Conservation (phyloP, 2,888 invertebrate species). For the Melolontha melolontha region DNA sequence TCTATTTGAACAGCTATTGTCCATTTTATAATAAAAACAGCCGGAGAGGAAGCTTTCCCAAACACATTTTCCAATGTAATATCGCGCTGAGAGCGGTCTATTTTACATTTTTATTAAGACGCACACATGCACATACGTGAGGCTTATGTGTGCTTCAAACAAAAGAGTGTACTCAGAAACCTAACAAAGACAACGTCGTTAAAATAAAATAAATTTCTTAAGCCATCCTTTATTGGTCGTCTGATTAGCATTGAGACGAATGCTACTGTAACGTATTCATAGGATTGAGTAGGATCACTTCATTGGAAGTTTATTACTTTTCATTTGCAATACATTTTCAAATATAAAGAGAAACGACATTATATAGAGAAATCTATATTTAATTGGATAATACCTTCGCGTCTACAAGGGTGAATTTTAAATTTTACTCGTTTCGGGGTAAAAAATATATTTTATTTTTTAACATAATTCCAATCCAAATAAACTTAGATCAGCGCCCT, state of each 20-base stretch:
- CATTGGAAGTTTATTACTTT: conserved; percentile 16
- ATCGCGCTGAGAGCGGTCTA: conserved; percentile 12
- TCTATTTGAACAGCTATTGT: conserved; percentile 16
- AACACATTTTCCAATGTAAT: conserved; percentile 24
- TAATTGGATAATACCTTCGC: too few species aligned
- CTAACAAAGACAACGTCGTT: conserved; percentile 10
- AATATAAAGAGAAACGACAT: background rate
- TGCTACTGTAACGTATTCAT: conserved; percentile 22
- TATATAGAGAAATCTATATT: background rate
- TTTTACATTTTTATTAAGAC: conserved; percentile 36
- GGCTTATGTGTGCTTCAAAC: background rate
- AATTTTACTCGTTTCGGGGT: too few species aligned
- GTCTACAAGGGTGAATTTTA: too few species aligned
- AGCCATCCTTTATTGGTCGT: background rate
- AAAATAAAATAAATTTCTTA: conserved; percentile 22
- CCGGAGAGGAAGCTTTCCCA: too few species aligned
- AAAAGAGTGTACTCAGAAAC: conserved; percentile 5
- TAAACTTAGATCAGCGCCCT: too few species aligned
- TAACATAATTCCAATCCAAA: too few species aligned
- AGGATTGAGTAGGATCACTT: background rate
- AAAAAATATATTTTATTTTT: too few species aligned
- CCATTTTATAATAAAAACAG: conserved; percentile 20
- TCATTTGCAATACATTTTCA: background rate
- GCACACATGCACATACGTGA: background rate
- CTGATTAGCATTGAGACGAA: background rate